A percentile compares a stretch with the other conserved stretches of the same genome.
Evolutionary conservation across 2,797 vertebrate genomes (phyloP).

Genomic region (Sitta carolinensis): DNA sequence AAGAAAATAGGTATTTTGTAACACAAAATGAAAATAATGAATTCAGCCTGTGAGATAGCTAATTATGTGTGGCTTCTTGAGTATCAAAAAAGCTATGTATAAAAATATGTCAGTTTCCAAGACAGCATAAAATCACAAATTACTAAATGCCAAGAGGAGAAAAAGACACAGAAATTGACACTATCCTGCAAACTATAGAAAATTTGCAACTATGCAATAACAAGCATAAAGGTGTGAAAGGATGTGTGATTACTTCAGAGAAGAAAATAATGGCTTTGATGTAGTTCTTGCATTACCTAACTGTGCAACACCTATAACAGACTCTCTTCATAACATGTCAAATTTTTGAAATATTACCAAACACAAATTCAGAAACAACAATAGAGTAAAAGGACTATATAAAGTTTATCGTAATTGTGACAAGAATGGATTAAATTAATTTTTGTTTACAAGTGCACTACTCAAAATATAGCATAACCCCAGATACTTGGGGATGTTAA

Average conservation of each 20-base stretch:
- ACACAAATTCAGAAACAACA: neutral
- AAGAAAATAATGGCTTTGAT: neutral
- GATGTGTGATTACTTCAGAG: neutral
- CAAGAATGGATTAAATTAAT: neutral
- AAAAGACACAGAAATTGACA: neutral
- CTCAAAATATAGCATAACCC: neutral
- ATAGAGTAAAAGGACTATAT: neutral
- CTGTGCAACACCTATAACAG: neutral
- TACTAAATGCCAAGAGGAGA: neutral
- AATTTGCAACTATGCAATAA: neutral
- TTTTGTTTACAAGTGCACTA: neutral
- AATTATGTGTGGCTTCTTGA: neutral
- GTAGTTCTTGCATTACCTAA: neutral
- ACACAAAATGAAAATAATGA: neutral
- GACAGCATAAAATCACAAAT: neutral
- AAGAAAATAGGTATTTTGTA: neutral
- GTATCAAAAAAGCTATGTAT: neutral
- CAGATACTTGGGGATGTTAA: neutral
- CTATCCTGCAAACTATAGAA: neutral
- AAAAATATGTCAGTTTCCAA: conserved; percentile 17
- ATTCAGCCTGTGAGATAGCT: neutral
- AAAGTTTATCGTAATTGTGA: neutral
- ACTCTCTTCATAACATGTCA: neutral
- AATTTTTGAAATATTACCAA: neutral
- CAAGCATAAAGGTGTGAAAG: neutral